Evolutionary conservation across 2,888 invertebrate species (phyloP), one percentile per base, ranked within the genome.

Genomic region (Eulithis prunata): DNA sequence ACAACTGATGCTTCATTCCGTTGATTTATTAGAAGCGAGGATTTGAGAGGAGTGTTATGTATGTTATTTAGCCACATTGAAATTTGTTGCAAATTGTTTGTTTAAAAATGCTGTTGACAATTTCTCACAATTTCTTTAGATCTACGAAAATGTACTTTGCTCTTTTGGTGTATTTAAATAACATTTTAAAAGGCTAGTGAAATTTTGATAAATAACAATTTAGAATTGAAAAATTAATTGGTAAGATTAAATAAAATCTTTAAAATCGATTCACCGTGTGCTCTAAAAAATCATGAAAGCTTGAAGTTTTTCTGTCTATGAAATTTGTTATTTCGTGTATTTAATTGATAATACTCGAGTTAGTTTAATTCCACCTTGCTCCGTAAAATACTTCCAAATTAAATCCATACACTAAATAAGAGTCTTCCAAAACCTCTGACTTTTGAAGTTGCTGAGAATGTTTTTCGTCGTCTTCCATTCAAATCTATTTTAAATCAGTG

Each of bases 151-250:
- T 77, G 75, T 41, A 88, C 89, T 88, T 91, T 91, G 87, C 87
- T 88, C 86, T 89, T 87, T 85, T 86, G 81, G 82, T 88, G 84
- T 89, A 86, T 80, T 84, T 83, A 87, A 85, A 82, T 88, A 85
- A 88, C 86, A 89, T 87, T 88, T 80, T 88, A 88, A 90, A 93
- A 93, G 93, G 93, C 93, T 93, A 93, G 93, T 93, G 93, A 93
- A 89, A 88, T 92, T 93, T 93, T 92, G 89, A 91, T 92, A 92
- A 87, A 84, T 87, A 88, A 88, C 88, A 88, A 82, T 87, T 49
- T 92, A 91, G 87, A 90, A 84, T 87, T 87, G 89, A 87, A 87
- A 85, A 84, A 85, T 82, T 86, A 87, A 88, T 83, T 83, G 73
- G 81, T 87, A 89, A 86, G 83, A 76, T 87, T 80, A 81, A 82